These are phyloP conservation scores for Drosophila nigritarsus DNA, from an alignment of 2,888 invertebrate species.

Conservation along the genomic window DNA sequence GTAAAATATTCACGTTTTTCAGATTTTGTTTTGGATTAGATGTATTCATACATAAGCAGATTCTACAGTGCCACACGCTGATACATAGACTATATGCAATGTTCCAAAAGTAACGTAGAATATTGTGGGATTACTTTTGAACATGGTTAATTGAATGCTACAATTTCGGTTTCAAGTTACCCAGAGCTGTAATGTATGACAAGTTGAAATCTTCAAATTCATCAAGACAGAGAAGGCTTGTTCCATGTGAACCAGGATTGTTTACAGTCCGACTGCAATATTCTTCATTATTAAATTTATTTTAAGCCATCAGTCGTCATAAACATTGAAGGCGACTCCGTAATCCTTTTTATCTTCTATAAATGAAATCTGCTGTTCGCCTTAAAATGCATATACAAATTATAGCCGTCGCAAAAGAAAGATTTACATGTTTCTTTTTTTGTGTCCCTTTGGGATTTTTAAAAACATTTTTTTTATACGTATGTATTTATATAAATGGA, in stretches of 20 bases:
- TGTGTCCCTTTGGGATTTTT: constrained; percentile 82
- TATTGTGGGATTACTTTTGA: background rate
- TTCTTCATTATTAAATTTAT: background rate
- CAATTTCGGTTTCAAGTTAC: background rate
- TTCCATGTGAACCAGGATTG: background rate
- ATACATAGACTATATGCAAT: background rate
- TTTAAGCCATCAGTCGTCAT: background rate
- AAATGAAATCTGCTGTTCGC: background rate
- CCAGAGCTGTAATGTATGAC: background rate
- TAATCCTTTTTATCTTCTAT: background rate
- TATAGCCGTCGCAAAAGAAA: background rate
- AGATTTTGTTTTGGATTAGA: background rate
- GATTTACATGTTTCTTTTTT: constrained; percentile 51
- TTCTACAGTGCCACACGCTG: background rate
- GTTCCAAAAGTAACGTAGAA: background rate
- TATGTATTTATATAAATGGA: constrained; percentile 68
- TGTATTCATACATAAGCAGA: background rate
- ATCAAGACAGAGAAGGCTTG: background rate
- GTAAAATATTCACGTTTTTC: background rate
- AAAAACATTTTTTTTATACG: constrained; percentile 61
- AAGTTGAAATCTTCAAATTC: background rate
- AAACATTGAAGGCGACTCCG: background rate
- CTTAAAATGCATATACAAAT: background rate
- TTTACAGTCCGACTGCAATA: background rate
- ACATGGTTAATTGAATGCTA: background rate